Conservation (phyloP, 2,888 invertebrate genomes). For the Erpobdella octoculata region DNA sequence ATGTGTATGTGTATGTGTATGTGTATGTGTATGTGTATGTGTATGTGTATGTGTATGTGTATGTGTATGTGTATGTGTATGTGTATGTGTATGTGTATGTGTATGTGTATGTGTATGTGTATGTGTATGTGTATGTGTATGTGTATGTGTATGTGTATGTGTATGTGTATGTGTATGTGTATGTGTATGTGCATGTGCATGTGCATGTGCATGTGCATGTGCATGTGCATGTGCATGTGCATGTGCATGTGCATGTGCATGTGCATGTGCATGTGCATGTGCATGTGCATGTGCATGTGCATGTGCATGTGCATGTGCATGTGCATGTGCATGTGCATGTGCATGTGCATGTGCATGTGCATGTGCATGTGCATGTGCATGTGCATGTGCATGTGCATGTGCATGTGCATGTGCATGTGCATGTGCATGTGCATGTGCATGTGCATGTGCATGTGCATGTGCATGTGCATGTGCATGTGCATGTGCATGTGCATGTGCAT, state of each 20-base stretch:
- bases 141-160: slow-evolving; percentile 11
- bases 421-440: background rate
- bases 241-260: background rate
- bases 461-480: background rate
- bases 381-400: background rate
- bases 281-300: background rate
- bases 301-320: background rate
- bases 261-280: background rate
- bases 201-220: slow-evolving; percentile 5
- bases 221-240: slow-evolving; percentile 2
- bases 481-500: background rate
- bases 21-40: no score
- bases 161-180: slow-evolving; percentile 9
- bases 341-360: background rate
- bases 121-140: slow-evolving; percentile 6
- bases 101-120: background rate
- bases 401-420: background rate
- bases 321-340: background rate
- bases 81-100: no score
- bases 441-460: background rate
- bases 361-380: background rate
- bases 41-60: no score
- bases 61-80: no score
- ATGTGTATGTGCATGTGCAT: slow-evolving; percentile 5
- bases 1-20: no score